Evolutionary conservation across 1,140 invertebrate genomes (phyloP), one percentile per base, ranked within the genome.

Genomic region (Mizuhopecten yessoensis): DNA sequence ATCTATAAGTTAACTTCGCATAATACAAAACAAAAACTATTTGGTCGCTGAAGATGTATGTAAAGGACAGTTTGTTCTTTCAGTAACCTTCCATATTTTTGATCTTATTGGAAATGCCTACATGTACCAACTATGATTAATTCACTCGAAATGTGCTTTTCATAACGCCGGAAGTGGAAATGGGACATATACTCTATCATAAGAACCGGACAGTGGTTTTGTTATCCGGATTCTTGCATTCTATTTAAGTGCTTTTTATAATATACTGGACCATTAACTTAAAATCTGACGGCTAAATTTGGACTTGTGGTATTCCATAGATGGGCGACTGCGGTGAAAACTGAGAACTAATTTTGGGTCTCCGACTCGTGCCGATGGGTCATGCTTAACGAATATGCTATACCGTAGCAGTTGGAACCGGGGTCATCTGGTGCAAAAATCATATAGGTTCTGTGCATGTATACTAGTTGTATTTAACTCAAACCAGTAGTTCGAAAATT

Each of bases 291-390:
- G n/a, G 57, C n/a, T 75, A 75, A 75, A 75, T 75, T 75, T n/a
- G 29, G 11, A 75, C 57, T 75, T 75, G 57, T 29, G 57, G 57
- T 29, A 75, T 75, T 75, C 57, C 57, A 75, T n/a, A 75, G n/a
- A 75, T 75, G 57, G 57, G n/a, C 23, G 57, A 75, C 57, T 75
- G 57, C 23, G 57, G 57, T 75, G 57, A 75, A 75, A 75, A n/a
- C n/a, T 75, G 57, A 75, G 57, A 75, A 75, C 57, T 75, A 75
- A 75, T 75, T 75, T 75, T 75, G 57, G 57, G 57, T 75, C 57
- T 29, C 57, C 1, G 57, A 29, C 57, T 75, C 57, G 57, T 75
- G 57, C 57, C 57, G n/a, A n/a, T 29, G 17, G 57, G 9, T 75
- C 57, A 75, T 29, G 57, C 10, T 75, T 29, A 75, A 75, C n/a